Conservation (phyloP, 2,113 vertebrate species). For the Pelecanus crispus region DNA sequence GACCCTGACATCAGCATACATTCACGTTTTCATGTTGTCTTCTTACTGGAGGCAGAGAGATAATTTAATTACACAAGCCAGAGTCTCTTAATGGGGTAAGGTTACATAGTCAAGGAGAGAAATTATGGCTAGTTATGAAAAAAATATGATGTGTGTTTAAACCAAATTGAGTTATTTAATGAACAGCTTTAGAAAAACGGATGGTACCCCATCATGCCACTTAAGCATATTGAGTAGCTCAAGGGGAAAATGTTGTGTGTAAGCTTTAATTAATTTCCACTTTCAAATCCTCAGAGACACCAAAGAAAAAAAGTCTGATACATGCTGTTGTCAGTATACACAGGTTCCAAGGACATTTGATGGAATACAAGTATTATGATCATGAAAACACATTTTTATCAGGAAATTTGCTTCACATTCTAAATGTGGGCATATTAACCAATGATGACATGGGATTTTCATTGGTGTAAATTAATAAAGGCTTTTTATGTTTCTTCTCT, state of each 20-base stretch:
- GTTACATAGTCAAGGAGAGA: slow-evolving; percentile 47
- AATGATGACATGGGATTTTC: neutral
- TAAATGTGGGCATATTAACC: neutral
- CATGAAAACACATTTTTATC: neutral
- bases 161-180: slow-evolving; percentile 64
- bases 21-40: neutral
- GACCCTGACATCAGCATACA: neutral
- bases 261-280: slow-evolving; percentile 67
- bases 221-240: slow-evolving; percentile 54
- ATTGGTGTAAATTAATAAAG: neutral
- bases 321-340: neutral
- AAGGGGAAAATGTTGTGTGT: slow-evolving; percentile 37
- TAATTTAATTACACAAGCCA: slow-evolving; percentile 37
- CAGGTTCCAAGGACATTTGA: slow-evolving; percentile 45
- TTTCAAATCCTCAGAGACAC: slow-evolving; percentile 46
- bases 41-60: neutral
- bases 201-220: neutral
- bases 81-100: neutral
- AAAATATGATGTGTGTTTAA: slow-evolving; percentile 40
- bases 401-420: neutral
- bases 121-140: slow-evolving; percentile 9
- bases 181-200: slow-evolving; percentile 43
- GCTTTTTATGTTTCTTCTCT: neutral
- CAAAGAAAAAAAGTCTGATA: neutral
- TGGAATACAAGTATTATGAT: neutral